phyloP scores from a whole-genome alignment of 2,113 vertebrate genomes.

The Hypocryptadius cinnamomeus region DNA sequence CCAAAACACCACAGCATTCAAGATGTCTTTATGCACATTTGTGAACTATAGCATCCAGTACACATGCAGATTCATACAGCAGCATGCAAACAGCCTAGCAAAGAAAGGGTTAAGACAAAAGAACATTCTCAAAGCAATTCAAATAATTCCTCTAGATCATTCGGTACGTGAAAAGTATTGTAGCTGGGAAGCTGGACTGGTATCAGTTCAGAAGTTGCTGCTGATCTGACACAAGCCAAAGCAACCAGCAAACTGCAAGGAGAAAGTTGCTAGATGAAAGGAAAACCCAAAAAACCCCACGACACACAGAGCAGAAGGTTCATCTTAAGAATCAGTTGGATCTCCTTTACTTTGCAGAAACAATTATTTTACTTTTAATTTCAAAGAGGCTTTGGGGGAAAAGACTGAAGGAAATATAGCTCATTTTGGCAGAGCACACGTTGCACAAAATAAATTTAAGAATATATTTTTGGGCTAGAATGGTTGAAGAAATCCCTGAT shows the following conservation, averaged over 20 bases:
- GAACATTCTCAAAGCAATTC: background rate
- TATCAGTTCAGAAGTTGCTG: background rate
- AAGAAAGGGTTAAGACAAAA: background rate
- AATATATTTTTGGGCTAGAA: constrained; percentile 16
- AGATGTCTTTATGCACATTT: background rate
- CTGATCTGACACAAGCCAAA: background rate
- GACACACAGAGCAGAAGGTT: background rate
- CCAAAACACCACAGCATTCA: background rate
- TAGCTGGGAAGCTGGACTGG: background rate
- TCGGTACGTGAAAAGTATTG: background rate
- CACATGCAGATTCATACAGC: constrained; percentile 26
- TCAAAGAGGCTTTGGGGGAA: background rate
- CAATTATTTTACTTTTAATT: constrained; percentile 6
- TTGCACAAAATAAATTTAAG: background rate
- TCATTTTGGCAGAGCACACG: background rate
- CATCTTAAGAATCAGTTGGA: background rate
- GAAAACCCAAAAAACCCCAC: rapidly evolving
- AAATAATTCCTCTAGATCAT: background rate
- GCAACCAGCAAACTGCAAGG: background rate
- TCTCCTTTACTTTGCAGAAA: background rate
- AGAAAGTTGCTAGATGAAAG: background rate
- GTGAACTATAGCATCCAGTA: background rate
- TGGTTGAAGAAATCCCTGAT: constrained; percentile 26
- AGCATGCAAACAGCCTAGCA: constrained; percentile 34
- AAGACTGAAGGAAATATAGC: background rate